These are phyloP conservation scores for Heteromyza rotundicornis DNA, from an alignment of 2,888 invertebrate species.

Conservation along the genomic window DNA sequence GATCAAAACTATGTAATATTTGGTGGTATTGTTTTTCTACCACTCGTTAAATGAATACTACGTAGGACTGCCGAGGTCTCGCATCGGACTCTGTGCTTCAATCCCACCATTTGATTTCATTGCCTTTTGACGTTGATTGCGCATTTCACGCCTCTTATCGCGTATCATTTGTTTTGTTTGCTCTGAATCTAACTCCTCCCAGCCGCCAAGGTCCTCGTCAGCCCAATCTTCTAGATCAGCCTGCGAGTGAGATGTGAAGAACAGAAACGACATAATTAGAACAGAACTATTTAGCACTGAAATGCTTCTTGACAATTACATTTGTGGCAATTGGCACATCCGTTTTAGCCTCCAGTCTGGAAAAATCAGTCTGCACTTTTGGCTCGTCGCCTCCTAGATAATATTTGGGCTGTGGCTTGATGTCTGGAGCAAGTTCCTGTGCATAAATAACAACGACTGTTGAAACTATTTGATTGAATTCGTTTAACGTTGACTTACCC, in stretches of 20 bases:
- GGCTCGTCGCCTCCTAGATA: slow-evolving; percentile 61
- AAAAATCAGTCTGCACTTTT: slow-evolving; percentile 53
- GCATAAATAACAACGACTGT: neutral
- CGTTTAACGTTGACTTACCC: slow-evolving; percentile 57
- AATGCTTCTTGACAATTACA: slow-evolving; percentile 35
- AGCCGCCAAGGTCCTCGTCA: slow-evolving; percentile 64
- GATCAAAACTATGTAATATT: too few relatives aligned
- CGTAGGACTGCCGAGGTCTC: too few relatives aligned
- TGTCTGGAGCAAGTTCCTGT: slow-evolving; percentile 69
- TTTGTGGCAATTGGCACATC: slow-evolving; percentile 63
- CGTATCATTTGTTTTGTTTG: slow-evolving; percentile 60
- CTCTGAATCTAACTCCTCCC: slow-evolving; percentile 64
- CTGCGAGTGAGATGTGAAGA: slow-evolving; percentile 39
- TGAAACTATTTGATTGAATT: neutral
- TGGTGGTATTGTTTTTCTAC: too few relatives aligned
- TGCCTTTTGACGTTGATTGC: slow-evolving; percentile 52
- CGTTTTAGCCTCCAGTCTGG: slow-evolving; percentile 63
- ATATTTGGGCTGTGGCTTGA: slow-evolving; percentile 68
- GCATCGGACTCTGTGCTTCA: too few relatives aligned
- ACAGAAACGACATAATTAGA: neutral
- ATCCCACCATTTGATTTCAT: slow-evolving; percentile 26
- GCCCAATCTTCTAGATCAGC: slow-evolving; percentile 67
- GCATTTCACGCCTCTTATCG: slow-evolving; percentile 60
- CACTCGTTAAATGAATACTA: slow-evolving; percentile 35
- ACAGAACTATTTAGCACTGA: neutral